Evolutionary conservation across 2,888 invertebrate species (phyloP).

Genomic region (Ornithoptera alexandrae): DNA sequence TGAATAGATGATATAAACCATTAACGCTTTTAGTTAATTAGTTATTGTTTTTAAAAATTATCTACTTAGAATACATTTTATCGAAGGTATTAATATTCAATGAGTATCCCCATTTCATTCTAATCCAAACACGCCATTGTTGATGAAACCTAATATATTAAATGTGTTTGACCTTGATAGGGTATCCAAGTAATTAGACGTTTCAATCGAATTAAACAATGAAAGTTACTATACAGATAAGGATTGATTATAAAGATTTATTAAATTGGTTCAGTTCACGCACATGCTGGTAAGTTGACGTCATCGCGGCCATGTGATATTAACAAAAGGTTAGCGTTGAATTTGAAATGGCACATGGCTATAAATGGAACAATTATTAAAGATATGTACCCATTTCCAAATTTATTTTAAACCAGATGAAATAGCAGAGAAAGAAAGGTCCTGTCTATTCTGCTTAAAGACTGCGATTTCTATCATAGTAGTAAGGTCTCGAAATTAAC

Average conservation of each 20-base stretch:
- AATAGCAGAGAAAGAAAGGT: background rate
- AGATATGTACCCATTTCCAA: background rate
- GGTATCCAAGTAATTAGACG: background rate
- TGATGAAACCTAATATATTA: too few species aligned
- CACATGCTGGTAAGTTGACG: background rate
- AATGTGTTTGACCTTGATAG: background rate
- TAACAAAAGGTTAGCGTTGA: background rate
- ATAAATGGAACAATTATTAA: constrained; percentile 3
- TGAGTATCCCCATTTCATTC: too few species aligned
- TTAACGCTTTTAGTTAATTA: too few species aligned
- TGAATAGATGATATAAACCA: too few species aligned
- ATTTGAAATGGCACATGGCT: constrained; percentile 22
- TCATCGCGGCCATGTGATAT: constrained; percentile 1
- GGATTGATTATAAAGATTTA: too few species aligned
- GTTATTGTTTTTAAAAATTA: too few species aligned
- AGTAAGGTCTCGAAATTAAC: too few species aligned
- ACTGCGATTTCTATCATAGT: too few species aligned
- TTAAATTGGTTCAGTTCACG: background rate
- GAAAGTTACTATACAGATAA: background rate
- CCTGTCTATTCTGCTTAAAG: too few species aligned
- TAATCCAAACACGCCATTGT: too few species aligned
- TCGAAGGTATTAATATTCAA: too few species aligned
- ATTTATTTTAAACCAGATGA: background rate
- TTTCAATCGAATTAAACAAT: constrained; percentile 2
- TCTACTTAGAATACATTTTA: too few species aligned